Evolutionary conservation across 2,797 vertebrate species (phyloP), one percentile per base, ranked within the genome.

Genomic region (Lutjanus campechanus): DNA sequence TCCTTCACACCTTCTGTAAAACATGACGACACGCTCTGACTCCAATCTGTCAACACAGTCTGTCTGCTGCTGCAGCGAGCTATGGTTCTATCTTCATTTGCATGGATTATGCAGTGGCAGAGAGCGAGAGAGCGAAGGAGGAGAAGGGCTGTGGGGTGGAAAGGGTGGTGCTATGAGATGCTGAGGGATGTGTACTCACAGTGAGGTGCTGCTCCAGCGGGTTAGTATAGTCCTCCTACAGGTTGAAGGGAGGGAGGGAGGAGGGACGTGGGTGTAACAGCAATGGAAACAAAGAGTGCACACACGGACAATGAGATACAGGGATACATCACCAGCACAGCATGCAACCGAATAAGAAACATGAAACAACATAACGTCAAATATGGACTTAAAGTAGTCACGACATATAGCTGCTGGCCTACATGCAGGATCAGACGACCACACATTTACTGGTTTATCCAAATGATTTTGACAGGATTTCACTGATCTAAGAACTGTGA

Each of bases 201-300:
- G 97, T 97, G 95, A 97, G 96, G 92, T 96, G 97, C 95, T 97
- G 96, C 93, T 97, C 97, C 96, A 97, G 95, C 36, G 97, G 96
- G 94, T 97, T 97, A 96, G 95, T 96, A 92, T 95, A 96, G 93
- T 96, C 97, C 95, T 97, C 97, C 97, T 98, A 96, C 69, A 56
- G 85, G 89, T 86, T 85, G 85, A 87, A 79, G 88, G 85, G 66
- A 67, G 88, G 85, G 66, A 67, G 84, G 83, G 81, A 80, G 85
- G 83, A 84, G 87, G 88, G 82, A 77, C 63, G 85, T 88, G 90
- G 91, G 90, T 73, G 88, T 73, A 83, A 92, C 79, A 79, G 85
- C 77, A 73, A 94, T 90, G 91, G 83, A 90, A 89, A 94, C 87
- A 94, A 90, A 93, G 87, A 90, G 88, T 83, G 90, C 92, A 93